Percentiles rank a stretch among this genome's conserved stretches.
Evolutionary conservation across 1,140 invertebrate genomes (phyloP).

Genomic region (Drosophila pseudoobscura): DNA sequence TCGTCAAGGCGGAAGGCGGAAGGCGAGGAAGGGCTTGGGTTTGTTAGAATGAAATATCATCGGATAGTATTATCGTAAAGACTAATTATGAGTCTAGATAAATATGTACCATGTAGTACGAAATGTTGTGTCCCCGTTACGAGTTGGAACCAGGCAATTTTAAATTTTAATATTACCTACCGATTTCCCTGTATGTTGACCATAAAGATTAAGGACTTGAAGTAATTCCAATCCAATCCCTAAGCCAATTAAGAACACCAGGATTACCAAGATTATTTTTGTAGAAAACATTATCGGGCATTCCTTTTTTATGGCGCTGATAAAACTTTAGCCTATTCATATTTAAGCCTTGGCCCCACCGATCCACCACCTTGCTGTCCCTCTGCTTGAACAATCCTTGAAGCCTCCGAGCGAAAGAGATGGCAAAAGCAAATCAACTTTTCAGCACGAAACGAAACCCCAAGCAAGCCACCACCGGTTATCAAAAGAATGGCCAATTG

Average conservation of each 20-base stretch:
- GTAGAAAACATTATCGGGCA: conserved; percentile 21
- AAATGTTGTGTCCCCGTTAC: too few relatives aligned
- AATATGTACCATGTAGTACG: too few relatives aligned
- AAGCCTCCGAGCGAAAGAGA: conserved; percentile 57
- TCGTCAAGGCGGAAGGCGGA: conserved; percentile 32
- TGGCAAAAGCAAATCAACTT: conserved; percentile 54
- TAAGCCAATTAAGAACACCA: conserved; percentile 40
- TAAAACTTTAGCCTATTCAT: conserved; percentile 55
- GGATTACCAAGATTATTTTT: conserved; percentile 48
- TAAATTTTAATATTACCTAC: too few relatives aligned
- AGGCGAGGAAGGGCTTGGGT: neutral
- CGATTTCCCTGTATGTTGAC: too few relatives aligned
- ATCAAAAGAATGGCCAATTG: conserved; percentile 63
- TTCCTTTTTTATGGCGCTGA: conserved; percentile 42
- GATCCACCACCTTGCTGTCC: neutral
- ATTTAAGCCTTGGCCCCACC: conserved; percentile 15
- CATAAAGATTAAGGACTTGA: too few relatives aligned
- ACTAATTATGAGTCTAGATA: conserved; percentile 30
- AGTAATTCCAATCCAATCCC: conserved; percentile 4
- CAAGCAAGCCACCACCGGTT: conserved; percentile 52
- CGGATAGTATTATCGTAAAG: conserved; percentile 25
- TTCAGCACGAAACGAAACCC: conserved; percentile 46
- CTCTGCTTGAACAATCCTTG: conserved; percentile 68
- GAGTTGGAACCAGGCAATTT: too few relatives aligned
- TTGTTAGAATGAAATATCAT: conserved; percentile 37